These are phyloP conservation scores for Psittacula derbiana DNA, from an alignment of 2,797 vertebrate species.

Conservation along the genomic window DNA sequence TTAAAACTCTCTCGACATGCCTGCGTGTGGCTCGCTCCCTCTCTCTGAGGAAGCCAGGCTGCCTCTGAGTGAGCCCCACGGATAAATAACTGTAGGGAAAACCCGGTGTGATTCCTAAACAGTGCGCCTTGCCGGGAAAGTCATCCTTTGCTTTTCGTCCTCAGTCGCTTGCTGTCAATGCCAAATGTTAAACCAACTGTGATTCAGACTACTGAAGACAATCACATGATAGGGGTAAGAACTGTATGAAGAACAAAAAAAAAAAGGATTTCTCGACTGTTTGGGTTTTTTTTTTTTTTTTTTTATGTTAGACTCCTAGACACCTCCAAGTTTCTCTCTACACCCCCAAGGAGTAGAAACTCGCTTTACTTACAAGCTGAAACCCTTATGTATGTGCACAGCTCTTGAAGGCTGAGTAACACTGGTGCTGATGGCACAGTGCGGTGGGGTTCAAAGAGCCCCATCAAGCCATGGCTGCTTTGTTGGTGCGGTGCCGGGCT, in stretches of 20 bases:
- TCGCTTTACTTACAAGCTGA: not conserved
- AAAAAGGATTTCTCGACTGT: not conserved
- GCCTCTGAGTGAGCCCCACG: not conserved
- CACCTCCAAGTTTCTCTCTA: not conserved
- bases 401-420: not conserved
- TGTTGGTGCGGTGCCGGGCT: accelerated
- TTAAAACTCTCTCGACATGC: not conserved
- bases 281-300: not conserved
- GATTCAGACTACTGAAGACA: constrained; percentile 8
- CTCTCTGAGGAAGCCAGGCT: not conserved
- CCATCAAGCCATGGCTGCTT: accelerated
- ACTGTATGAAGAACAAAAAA: not conserved
- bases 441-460: accelerated
- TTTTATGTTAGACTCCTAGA: not conserved
- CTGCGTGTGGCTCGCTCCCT: not conserved
- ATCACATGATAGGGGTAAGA: not conserved
- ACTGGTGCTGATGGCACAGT: accelerated
- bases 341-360: not conserved
- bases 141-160: not conserved
- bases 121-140: not conserved
- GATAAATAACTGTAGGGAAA: not conserved
- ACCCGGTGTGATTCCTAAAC: not conserved
- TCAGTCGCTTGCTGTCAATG: not conserved
- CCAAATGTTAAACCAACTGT: not conserved
- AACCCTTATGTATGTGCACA: accelerated